Percentiles rank a stretch among this genome's conserved stretches.
These are phyloP conservation scores for Miltochrista miniata DNA, from an alignment of 2,888 invertebrate genomes.

Conservation along the genomic window DNA sequence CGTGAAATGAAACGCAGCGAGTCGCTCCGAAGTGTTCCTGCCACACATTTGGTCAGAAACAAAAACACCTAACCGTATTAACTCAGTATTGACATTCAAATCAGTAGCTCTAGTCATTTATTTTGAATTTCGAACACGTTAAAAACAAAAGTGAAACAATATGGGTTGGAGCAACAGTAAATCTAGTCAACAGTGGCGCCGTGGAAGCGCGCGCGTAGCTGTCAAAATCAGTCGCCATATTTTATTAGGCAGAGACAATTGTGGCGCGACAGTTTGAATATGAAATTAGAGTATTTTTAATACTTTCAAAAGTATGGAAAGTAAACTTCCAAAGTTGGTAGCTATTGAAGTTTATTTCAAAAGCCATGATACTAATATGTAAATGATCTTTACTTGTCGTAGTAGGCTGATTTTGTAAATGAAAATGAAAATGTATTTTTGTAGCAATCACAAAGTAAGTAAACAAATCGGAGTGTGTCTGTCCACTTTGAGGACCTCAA, in stretches of 20 bases:
- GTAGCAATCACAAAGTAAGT: too few relatives aligned
- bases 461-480: too few relatives aligned
- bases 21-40: slow-evolving; percentile 22
- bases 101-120: slow-evolving; percentile 78
- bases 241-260: slow-evolving; percentile 55
- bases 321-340: slow-evolving; percentile 20
- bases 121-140: slow-evolving; percentile 74
- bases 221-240: slow-evolving; percentile 72
- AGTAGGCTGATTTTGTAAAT: background rate
- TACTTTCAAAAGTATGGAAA: slow-evolving; percentile 15
- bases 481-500: too few relatives aligned
- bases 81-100: slow-evolving; percentile 76
- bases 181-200: slow-evolving; percentile 78
- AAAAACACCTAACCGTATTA: slow-evolving; percentile 76
- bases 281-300: slow-evolving; percentile 21
- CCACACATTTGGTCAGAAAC: slow-evolving; percentile 70
- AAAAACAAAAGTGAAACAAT: slow-evolving; percentile 70
- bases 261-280: slow-evolving; percentile 37
- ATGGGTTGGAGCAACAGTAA: slow-evolving; percentile 79
- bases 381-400: background rate
- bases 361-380: background rate
- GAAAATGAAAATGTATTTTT: too few relatives aligned
- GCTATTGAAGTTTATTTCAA: slow-evolving; percentile 4
- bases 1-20: slow-evolving; percentile 22
- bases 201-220: slow-evolving; percentile 66